A percentile compares a stretch with the other conserved stretches of the same genome.
phyloP scores from a whole-genome alignment of 2,113 vertebrate species.

The Seriola dumerili region DNA sequence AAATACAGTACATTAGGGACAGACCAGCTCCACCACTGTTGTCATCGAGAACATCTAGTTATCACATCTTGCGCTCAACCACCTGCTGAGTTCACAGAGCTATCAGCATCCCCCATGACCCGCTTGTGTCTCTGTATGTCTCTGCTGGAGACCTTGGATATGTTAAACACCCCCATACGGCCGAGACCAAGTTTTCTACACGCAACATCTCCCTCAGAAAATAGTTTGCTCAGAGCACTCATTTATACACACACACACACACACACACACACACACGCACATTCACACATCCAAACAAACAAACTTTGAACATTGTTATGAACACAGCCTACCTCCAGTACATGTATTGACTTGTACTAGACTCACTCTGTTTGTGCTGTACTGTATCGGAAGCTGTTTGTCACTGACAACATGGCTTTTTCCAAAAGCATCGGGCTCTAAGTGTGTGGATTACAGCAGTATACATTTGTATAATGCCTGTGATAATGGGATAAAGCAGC shows the following conservation, averaged over 20 bases:
- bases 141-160: constrained; percentile 85
- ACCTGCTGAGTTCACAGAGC: constrained; percentile 85
- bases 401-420: constrained; percentile 65
- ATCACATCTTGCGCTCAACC: constrained; percentile 81
- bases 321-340: constrained; percentile 39
- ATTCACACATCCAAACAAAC: constrained; percentile 26
- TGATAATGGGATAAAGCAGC: constrained; percentile 86
- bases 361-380: constrained; percentile 42
- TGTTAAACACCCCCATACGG: constrained; percentile 80
- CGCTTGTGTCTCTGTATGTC: constrained; percentile 70
- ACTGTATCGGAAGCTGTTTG: constrained; percentile 65
- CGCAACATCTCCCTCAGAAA: constrained; percentile 62
- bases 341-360: constrained; percentile 33
- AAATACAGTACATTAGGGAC: constrained; percentile 75
- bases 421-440: constrained; percentile 76
- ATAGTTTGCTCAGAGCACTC: constrained; percentile 37
- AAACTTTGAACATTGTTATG: constrained; percentile 35
- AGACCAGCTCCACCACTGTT: constrained; percentile 70
- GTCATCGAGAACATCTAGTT: constrained; percentile 84
- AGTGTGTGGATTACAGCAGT: constrained; percentile 83
- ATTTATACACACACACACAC: constrained; percentile 26
- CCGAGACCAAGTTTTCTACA: constrained; percentile 64
- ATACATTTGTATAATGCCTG: constrained; percentile 86
- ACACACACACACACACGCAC: background rate
- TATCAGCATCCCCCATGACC: constrained; percentile 77